phyloP scores from a whole-genome alignment of 2,113 vertebrate genomes.

The Hemiscyllium ocellatum region DNA sequence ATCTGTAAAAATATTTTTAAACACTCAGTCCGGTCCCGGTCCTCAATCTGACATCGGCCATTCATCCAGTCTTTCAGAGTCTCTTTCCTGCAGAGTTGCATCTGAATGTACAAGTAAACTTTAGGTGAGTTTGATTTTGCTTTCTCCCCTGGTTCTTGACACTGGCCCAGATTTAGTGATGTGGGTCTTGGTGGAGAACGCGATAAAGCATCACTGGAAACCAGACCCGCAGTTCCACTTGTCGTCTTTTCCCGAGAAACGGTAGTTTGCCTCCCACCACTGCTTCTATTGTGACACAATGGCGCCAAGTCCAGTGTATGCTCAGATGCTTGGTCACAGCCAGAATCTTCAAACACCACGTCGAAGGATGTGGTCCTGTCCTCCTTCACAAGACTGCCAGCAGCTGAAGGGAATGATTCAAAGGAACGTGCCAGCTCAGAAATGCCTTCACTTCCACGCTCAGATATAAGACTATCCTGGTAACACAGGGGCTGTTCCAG shows the following conservation, averaged over 20 bases:
- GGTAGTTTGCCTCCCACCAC: background rate
- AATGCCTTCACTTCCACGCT: conserved; percentile 63
- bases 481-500: conserved; percentile 45
- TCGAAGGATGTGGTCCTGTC: conserved; percentile 85
- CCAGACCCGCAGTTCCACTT: background rate
- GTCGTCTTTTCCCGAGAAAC: background rate
- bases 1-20: conserved; percentile 95
- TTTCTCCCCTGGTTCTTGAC: conserved; percentile 52
- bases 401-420: conserved; percentile 62
- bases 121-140: conserved; percentile 76
- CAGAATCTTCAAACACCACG: conserved; percentile 95
- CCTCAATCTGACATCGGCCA: conserved; percentile 70
- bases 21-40: conserved; percentile 74
- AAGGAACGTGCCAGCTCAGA: conserved; percentile 60
- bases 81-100: conserved; percentile 96
- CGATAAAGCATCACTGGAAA: conserved; percentile 51
- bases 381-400: conserved; percentile 50
- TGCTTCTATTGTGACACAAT: conserved; percentile 20
- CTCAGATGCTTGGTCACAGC: conserved; percentile 62
- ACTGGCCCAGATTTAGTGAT: conserved; percentile 69
- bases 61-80: conserved; percentile 98
- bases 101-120: conserved; percentile 96
- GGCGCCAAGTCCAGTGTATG: background rate
- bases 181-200: conserved; percentile 73
- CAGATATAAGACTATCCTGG: conserved; percentile 68